Evolutionary conservation across 2,113 vertebrate species (phyloP), one percentile per base, ranked within the genome.

Genomic region (Pampusana beccarii): DNA sequence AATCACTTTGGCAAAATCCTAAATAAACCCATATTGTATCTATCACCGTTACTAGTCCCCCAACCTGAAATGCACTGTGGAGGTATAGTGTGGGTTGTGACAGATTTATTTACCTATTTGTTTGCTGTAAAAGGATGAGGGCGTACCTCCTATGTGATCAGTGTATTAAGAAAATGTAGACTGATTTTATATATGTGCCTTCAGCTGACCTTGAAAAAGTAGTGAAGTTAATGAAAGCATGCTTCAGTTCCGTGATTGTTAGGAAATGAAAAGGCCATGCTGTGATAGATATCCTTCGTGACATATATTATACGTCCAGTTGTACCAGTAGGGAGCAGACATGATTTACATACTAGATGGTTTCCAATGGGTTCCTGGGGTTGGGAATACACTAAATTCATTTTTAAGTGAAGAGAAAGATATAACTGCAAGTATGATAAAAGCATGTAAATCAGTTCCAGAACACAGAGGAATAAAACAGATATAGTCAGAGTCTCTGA

Each of bases 241-340:
- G 53, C 50, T 93, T 95, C 92, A 86, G 6, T 88, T 94, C 80
- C 57, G 40, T 61, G 84, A 86, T 61, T 73, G 58, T 80, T 82
- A 92, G 83, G 70, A 91, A 91, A 90, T 71, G 85, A 93, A 96
- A 96, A 95, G 82, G 86, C 79, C 91, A 93, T 74, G 60, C 82
- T 79, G 69, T 93, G 94, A 94, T 91, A 78, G 72, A 92, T 94
- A 71, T 88, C 60, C 69, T 88, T 33, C 0, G 16, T 90, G 92
- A 93, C 93, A 91, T 91, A 89, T 46, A 46, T 46, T 46, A 46
- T 92, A 93, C 53, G 50, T 97, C 87, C 96, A 96, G 96, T 95
- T 95, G 69, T 46, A 82, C 51, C 75, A 66, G 71, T 51, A 90
- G 86, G 87, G 84, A 97, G 83, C 94, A 92, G 74, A 73, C 72